Conservation (phyloP, 2,888 invertebrate genomes). For the Steinernema carpocapsae region DNA sequence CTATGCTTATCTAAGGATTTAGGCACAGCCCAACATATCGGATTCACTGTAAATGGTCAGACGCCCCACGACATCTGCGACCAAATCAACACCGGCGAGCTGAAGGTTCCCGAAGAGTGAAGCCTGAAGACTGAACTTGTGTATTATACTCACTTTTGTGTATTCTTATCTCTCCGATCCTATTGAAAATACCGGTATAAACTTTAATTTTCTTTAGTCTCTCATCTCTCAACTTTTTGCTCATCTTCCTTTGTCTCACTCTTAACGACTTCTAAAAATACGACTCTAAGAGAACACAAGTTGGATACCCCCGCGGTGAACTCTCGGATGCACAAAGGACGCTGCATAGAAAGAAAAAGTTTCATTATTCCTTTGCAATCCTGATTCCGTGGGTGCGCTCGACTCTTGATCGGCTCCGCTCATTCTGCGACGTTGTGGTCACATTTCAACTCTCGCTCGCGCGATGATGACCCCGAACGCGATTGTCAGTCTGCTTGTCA, state of each 20-base stretch:
- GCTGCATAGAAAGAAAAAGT: constrained; percentile 14
- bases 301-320: no score
- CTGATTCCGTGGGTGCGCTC: background rate
- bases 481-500: constrained; percentile 6
- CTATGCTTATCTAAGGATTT: constrained; percentile 37
- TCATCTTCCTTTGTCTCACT: no score
- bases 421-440: background rate
- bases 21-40: constrained; percentile 73
- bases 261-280: constrained; percentile 23
- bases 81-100: constrained; percentile 77
- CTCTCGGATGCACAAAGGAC: background rate
- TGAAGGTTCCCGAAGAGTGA: constrained; percentile 66
- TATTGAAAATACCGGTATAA: no score
- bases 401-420: background rate
- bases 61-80: constrained; percentile 91
- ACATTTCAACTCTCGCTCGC: background rate
- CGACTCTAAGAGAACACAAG: background rate
- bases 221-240: no score
- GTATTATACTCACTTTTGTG: no score
- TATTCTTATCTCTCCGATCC: no score
- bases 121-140: no score
- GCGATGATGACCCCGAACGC: constrained; percentile 10
- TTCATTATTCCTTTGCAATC: background rate
- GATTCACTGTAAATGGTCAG: constrained; percentile 73
- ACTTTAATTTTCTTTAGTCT: no score